phyloP scores from a whole-genome alignment of 2,113 vertebrate species.

The Tetrax tetrax region DNA sequence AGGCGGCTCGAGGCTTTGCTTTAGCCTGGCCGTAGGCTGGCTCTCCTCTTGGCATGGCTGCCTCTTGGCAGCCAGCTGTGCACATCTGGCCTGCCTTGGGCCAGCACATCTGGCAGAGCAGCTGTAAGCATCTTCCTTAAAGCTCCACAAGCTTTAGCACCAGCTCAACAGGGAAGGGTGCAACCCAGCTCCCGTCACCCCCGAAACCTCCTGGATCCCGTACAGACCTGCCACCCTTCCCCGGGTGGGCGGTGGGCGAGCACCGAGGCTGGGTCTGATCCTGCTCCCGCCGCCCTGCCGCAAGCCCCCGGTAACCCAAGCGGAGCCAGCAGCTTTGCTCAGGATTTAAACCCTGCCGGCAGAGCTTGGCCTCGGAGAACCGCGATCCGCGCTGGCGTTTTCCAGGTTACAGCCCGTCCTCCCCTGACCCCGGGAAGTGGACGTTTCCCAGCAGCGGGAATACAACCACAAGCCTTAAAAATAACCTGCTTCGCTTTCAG shows the following conservation, averaged over 20 bases:
- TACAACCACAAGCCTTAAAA: conserved; percentile 41
- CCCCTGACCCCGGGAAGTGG: neutral
- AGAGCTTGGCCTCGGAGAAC: neutral
- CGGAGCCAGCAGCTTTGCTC: neutral
- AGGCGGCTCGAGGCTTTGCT: neutral
- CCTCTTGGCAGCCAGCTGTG: neutral
- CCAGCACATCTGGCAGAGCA: neutral
- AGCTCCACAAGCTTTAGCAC: neutral
- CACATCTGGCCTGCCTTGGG: neutral
- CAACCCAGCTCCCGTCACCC: neutral
- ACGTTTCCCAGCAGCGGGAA: neutral
- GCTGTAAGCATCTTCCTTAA: neutral
- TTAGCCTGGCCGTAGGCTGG: neutral
- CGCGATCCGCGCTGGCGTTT: rapidly evolving
- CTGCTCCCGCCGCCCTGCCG: neutral
- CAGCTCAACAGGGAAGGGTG: neutral
- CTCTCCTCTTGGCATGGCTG: neutral
- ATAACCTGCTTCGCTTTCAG: conserved; percentile 18
- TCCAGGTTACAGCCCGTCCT: conserved; percentile 46
- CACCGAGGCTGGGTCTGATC: neutral
- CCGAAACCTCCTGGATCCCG: neutral
- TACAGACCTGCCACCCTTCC: too few relatives aligned
- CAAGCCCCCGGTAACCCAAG: neutral
- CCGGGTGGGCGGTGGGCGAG: too few relatives aligned
- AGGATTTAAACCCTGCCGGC: neutral